Evolutionary conservation across 2,113 vertebrate genomes (phyloP).

Genomic region (Ochotona princeps): DNA sequence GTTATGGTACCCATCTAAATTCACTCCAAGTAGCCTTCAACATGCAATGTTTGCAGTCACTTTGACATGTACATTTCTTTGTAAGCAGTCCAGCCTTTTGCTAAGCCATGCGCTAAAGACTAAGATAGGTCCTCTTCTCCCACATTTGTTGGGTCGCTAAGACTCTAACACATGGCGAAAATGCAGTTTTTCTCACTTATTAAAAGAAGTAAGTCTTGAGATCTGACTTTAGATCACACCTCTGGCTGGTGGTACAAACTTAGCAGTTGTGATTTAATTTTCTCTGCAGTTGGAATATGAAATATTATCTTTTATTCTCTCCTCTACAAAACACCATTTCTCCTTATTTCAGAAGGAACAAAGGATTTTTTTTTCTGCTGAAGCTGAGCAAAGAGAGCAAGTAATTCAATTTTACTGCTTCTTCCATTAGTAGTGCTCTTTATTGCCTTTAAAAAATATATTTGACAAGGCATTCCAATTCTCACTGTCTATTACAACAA

Average conservation of each 20-base stretch:
- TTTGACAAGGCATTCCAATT: slow-evolving; percentile 31
- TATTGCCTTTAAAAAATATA: slow-evolving; percentile 9
- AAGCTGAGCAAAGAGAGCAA: background rate
- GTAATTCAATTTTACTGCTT: background rate
- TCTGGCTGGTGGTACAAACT: background rate
- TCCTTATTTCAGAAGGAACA: slow-evolving; percentile 40
- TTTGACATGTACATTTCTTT: background rate
- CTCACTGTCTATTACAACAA: background rate
- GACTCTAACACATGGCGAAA: slow-evolving; percentile 30
- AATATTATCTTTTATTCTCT: background rate
- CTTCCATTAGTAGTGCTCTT: background rate
- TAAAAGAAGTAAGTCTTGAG: slow-evolving; percentile 56
- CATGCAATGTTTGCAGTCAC: background rate
- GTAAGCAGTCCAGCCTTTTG: background rate
- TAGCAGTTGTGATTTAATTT: slow-evolving; percentile 63
- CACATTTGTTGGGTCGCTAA: background rate
- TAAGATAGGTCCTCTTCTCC: background rate
- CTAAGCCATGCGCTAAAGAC: background rate
- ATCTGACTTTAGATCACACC: slow-evolving; percentile 46
- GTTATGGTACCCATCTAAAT: slow-evolving; percentile 50
- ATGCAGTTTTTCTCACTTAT: slow-evolving; percentile 65
- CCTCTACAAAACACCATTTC: slow-evolving; percentile 10
- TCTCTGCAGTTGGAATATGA: slow-evolving; percentile 2
- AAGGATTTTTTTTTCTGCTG: background rate
- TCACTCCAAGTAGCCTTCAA: slow-evolving; percentile 25